These are phyloP conservation scores for Bellardia pandia DNA, from an alignment of 2,888 invertebrate genomes.

Conservation along the genomic window DNA sequence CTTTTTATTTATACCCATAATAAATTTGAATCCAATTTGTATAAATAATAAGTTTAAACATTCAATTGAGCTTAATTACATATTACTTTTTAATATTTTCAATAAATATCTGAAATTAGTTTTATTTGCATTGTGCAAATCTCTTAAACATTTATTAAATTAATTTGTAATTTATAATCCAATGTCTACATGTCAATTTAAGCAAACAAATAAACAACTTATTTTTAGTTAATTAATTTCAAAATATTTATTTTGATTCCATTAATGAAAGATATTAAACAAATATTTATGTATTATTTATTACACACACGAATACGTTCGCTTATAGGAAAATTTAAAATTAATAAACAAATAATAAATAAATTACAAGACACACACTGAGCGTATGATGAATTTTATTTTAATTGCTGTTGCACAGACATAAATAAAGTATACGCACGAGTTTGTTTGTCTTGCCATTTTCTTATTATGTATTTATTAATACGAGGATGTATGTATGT, in stretches of 20 bases:
- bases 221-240: slow-evolving; percentile 22
- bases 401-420: slow-evolving; percentile 52
- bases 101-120: too few relatives aligned
- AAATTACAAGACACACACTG: slow-evolving; percentile 29
- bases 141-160: not conserved
- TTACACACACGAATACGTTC: not conserved
- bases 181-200: not conserved
- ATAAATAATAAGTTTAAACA: too few relatives aligned
- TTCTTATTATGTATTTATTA: not conserved
- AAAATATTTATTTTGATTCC: not conserved
- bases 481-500: not conserved
- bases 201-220: not conserved
- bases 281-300: not conserved
- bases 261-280: not conserved
- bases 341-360: slow-evolving; percentile 53
- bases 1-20: too few relatives aligned
- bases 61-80: too few relatives aligned
- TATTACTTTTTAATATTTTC: too few relatives aligned
- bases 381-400: slow-evolving; percentile 60
- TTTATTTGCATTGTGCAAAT: too few relatives aligned
- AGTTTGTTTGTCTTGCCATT: slow-evolving; percentile 13
- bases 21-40: too few relatives aligned
- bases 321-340: slow-evolving; percentile 5
- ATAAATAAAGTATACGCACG: slow-evolving; percentile 41
- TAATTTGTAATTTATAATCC: not conserved